Base-by-base conservation (phyloP, 1,140 invertebrate genomes). In the Halictus rubicundus region DNA sequence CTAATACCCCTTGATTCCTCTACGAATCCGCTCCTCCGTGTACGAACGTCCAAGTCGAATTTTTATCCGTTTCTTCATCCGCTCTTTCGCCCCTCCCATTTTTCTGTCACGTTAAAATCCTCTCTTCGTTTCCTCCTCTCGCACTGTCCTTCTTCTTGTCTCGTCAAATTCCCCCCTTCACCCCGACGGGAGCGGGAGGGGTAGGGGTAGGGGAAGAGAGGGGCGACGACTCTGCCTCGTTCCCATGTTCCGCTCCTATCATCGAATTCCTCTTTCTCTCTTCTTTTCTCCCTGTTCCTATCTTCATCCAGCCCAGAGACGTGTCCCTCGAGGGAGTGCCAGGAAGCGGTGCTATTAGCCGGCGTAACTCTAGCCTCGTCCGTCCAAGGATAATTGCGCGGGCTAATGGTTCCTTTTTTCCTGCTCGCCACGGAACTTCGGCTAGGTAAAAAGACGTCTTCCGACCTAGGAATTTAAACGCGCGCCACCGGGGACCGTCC, bases 341-440 rank as follows among this genome's bases (percentile, higher is more conserved):
- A 91, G 90, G 90, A 91, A 91, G 86, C 88, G 82, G 74, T 65
- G 88, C 88, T 88, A 91, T 91, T 91, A 91, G 87, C 82, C 78
- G 82, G 72, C 83, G 85, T 87, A 90, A 90, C 89, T 90, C 81
- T 81, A 85, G 84, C 87, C 84, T 86, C 85, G 87, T 84, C 86
- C 85, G 81, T 86, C 87, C 87, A 88, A 90, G 88, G 89, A 91
- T 91, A 91, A 90, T 91, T 92, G 86, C 89, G 80, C 85, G 82
- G 84, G 88, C 88, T 87, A 91, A 90, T 89, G 88, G 87, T 87
- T 86, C 84, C 87, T 86, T 87, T 87, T 89, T 87, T 74, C 80
- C 82, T 75, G 73, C 39, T 63, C 32, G 19, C 39, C 57, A 10
- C 52, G 21, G 12, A 27, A 9, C 68, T 42, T 72, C 76, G 68